A percentile compares a stretch with the other conserved stretches of the same genome.
Conservation (phyloP, 2,888 invertebrate genomes). For the Phyllotreta striolata region DNA sequence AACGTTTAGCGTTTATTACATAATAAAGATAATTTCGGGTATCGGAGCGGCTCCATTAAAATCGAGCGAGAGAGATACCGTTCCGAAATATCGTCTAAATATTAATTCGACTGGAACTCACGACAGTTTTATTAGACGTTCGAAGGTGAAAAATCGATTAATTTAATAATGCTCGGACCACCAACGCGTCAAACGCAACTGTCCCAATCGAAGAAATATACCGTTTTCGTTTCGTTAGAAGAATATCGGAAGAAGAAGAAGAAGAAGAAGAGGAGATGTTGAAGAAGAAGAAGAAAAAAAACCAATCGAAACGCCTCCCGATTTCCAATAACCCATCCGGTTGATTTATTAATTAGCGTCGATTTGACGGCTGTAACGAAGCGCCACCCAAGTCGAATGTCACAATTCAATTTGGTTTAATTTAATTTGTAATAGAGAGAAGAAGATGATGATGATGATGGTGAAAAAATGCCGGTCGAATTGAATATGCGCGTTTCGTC, state of each 20-base stretch:
- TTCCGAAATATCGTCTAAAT: constrained; percentile 11
- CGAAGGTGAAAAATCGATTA: constrained; percentile 28
- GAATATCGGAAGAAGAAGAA: constrained; percentile 2
- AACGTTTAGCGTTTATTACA: too few species aligned
- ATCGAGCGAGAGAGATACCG: constrained; percentile 3
- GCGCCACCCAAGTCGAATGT: constrained; percentile 29
- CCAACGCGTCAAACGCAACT: constrained; percentile 19
- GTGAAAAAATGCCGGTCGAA: too few species aligned
- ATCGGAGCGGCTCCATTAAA: background rate
- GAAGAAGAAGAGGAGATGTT: too few species aligned
- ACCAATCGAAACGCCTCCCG: constrained; percentile 20
- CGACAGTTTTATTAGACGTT: constrained; percentile 21
- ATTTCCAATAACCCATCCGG: constrained; percentile 13
- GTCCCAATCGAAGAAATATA: constrained; percentile 22
- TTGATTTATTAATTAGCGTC: constrained; percentile 30
- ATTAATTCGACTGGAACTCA: constrained; percentile 26
- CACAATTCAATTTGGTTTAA: constrained; percentile 9
- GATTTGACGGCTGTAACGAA: constrained; percentile 15
- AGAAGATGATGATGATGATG: too few species aligned
- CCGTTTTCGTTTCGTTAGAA: constrained; percentile 12
- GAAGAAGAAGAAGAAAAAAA: background rate
- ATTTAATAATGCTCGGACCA: constrained; percentile 30
- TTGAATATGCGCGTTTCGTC: too few species aligned
- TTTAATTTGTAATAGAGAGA: constrained; percentile 16
- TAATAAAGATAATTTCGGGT: too few species aligned